Conservation (phyloP, 2,888 invertebrate genomes). For the Coremacera marginata region DNA sequence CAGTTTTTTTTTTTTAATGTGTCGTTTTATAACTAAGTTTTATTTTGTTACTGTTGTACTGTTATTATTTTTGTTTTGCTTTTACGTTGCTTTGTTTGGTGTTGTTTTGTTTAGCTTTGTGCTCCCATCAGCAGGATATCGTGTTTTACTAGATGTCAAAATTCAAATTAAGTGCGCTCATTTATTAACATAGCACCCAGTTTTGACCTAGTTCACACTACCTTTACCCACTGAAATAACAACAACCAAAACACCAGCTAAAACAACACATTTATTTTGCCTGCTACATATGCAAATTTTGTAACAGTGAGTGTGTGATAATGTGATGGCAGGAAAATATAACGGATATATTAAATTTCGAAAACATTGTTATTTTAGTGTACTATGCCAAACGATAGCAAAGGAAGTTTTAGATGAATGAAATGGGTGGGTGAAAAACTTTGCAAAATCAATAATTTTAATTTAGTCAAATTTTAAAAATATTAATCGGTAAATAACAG, state of each 20-base stretch:
- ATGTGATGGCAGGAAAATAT: too few species aligned
- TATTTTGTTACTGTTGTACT: background rate
- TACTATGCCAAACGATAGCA: too few species aligned
- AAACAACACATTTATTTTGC: background rate
- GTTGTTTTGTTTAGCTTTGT: background rate
- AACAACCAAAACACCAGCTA: background rate
- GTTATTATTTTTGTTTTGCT: background rate
- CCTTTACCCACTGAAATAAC: background rate
- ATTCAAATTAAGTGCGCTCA: conserved; percentile 25
- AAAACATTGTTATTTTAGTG: too few species aligned
- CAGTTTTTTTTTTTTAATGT: too few species aligned
- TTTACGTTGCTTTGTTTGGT: background rate
- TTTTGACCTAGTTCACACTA: conserved; percentile 8
- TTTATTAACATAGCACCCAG: conserved; percentile 11
- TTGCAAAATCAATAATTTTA: too few species aligned
- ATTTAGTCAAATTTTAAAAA: too few species aligned
- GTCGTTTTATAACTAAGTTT: background rate
- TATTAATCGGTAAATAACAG: too few species aligned
- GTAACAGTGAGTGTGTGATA: background rate
- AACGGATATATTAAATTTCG: too few species aligned
- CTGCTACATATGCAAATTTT: background rate
- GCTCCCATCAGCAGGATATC: conserved; percentile 6
- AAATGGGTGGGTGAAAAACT: too few species aligned
- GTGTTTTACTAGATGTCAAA: conserved; percentile 26
- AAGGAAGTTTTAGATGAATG: too few species aligned